Evolutionary conservation across 1,140 invertebrate genomes (phyloP), one percentile per base, ranked within the genome.

Genomic region (Caerostris extrusa): DNA sequence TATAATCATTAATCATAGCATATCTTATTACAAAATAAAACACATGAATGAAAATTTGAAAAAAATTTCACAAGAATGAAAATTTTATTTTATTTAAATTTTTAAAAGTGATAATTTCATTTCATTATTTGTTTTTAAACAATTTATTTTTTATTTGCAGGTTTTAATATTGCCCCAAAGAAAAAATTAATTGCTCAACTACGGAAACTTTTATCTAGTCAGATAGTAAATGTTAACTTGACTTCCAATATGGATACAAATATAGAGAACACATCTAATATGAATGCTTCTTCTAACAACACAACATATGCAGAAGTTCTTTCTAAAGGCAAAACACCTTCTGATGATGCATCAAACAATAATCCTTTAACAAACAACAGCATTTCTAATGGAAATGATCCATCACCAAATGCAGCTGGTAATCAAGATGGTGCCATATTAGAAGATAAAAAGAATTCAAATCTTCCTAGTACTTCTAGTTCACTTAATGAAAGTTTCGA

Each of bases 281-380:
- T 4, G 10, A 50, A 50, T 77, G 4, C 71, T 50, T 2, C 71
- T 50, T 17, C 6, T 50, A 64, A 87, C 34, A 64, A 87, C 34
- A 64, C 58, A 5, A 87, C 85, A 50, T 87, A 77, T 77, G 71
- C 71, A 50, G 71, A 77, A 53, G 71, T 77, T 12, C 83, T 85
- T 60, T 14, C 56, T n/a, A 85, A 85, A 85, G 17, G 82, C n/a
- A 86, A 56, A 8, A 7, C 8, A 50, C 50, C 58, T 60, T 17
- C 82, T 8, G 81, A 77, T 77, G 91, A 93, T 87, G 55, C 17
- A 53, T 93, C 91, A 57, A 93, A 93, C 17, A 93, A 93, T 14
- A 93, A 93, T 86, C 82, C 91, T 3, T 7, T 53, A 50, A 57
- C 83, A 64, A 56, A 92, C 12, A 10, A 67, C n/a, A 58, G n/a